These are phyloP conservation scores for Cotesia glomerata DNA, from an alignment of 1,140 invertebrate genomes.

Conservation along the genomic window DNA sequence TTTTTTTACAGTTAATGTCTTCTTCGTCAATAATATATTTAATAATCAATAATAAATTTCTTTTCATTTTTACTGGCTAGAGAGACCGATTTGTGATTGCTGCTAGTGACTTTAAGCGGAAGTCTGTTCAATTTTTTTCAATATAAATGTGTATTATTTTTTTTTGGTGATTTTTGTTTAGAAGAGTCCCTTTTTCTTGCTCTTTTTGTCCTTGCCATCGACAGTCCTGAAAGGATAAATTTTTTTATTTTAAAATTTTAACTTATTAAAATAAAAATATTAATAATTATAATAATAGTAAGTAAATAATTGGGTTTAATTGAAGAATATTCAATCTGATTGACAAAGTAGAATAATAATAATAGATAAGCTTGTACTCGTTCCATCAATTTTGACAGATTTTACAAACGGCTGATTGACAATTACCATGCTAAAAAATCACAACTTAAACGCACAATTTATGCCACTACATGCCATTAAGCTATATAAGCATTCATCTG, in stretches of 20 bases:
- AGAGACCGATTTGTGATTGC: constrained; percentile 1
- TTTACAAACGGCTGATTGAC: not conserved
- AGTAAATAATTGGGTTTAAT: too few relatives aligned
- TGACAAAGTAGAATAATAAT: not conserved
- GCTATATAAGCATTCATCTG: not conserved
- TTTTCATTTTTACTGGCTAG: not conserved
- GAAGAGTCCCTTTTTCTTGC: constrained; percentile 69
- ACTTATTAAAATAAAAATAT: not conserved
- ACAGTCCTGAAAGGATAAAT: constrained; percentile 64
- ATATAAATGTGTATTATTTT: constrained; percentile 14
- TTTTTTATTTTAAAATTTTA: not conserved
- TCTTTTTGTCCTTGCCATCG: constrained; percentile 69
- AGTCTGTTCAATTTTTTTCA: not conserved
- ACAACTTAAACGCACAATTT: not conserved
- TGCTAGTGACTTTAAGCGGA: not conserved
- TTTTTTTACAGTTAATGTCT: not conserved
- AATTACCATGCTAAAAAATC: not conserved
- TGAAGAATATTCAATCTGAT: too few relatives aligned
- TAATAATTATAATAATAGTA: too few relatives aligned
- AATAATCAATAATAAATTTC: too few relatives aligned
- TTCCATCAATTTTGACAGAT: too few relatives aligned
- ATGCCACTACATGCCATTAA: constrained; percentile 5
- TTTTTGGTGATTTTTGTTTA: constrained; percentile 47
- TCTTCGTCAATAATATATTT: too few relatives aligned
- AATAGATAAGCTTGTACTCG: not conserved